A percentile compares a stretch with the other conserved stretches of the same genome.
phyloP scores from a whole-genome alignment of 2,797 vertebrate species.

The Brotula barbata region DNA sequence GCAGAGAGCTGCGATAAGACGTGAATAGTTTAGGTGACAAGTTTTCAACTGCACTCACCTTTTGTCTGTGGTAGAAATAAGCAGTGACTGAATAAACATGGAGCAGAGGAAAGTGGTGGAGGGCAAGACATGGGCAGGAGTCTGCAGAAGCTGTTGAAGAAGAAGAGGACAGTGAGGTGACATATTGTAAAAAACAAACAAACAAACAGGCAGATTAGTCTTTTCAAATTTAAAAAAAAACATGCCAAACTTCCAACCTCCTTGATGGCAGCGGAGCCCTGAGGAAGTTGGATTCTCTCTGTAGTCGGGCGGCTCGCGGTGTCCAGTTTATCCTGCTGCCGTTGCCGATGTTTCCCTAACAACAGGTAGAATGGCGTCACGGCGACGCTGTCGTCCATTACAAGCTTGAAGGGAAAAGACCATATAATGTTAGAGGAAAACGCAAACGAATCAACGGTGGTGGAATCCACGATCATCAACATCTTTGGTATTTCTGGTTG shows the following conservation, averaged over 20 bases:
- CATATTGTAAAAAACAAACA: too few species aligned
- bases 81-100: conserved; percentile 88
- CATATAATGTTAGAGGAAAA: not conserved
- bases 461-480: too few species aligned
- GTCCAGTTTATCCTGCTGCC: conserved; percentile 66
- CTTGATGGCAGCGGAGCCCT: conserved; percentile 81
- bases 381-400: conserved; percentile 87
- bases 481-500: too few species aligned
- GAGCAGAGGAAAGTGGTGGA: conserved; percentile 88
- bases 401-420: conserved; percentile 66
- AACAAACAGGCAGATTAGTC: too few species aligned
- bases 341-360: conserved; percentile 84
- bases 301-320: conserved; percentile 9
- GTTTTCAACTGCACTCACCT: too few species aligned
- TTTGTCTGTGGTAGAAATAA: conserved; percentile 78
- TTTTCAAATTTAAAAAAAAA: not conserved
- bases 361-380: conserved; percentile 90
- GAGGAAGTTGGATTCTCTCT: conserved; percentile 62
- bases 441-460: not conserved
- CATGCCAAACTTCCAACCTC: conserved; percentile 78
- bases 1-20: too few species aligned
- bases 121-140: conserved; percentile 91
- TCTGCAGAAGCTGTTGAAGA: conserved; percentile 85
- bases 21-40: too few species aligned
- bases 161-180: not conserved